Conservation (phyloP, 2,888 invertebrate genomes). For the Odontothrips loti region DNA sequence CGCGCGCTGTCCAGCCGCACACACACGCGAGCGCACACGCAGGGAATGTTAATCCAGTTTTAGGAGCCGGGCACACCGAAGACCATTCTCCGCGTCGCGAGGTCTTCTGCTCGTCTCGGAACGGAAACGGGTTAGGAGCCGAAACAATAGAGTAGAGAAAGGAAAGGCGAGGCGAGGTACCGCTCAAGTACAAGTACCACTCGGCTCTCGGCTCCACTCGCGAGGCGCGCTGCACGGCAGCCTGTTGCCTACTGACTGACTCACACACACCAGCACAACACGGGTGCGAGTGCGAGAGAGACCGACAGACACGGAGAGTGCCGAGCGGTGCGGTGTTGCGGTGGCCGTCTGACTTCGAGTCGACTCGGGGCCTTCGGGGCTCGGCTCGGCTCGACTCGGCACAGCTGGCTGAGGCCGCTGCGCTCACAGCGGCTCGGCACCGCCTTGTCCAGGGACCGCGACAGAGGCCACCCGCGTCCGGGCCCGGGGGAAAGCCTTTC, state of each 20-base stretch:
- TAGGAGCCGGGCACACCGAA: background rate
- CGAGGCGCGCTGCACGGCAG: background rate
- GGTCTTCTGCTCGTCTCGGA: background rate
- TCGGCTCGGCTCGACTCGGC: too few relatives aligned
- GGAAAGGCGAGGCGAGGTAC: background rate
- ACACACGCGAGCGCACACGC: too few relatives aligned
- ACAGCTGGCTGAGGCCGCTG: background rate
- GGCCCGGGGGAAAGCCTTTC: background rate
- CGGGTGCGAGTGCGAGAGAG: background rate
- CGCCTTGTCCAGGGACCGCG: constrained; percentile 7
- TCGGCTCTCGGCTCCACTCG: too few relatives aligned
- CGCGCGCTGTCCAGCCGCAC: background rate
- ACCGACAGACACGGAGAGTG: background rate
- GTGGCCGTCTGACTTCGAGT: too few relatives aligned
- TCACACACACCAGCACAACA: background rate
- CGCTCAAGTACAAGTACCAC: background rate
- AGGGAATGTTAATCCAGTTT: too few relatives aligned
- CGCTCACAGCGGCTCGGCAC: background rate
- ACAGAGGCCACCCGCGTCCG: background rate
- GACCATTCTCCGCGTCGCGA: background rate
- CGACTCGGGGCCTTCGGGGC: too few relatives aligned
- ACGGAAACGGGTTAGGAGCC: background rate
- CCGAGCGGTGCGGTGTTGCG: background rate
- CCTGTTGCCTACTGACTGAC: constrained; percentile 25
- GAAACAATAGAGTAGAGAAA: background rate